A percentile compares a stretch with the other conserved stretches of the same genome.
These are phyloP conservation scores for Orthosia incerta DNA, from an alignment of 2,888 invertebrate species.

Conservation along the genomic window DNA sequence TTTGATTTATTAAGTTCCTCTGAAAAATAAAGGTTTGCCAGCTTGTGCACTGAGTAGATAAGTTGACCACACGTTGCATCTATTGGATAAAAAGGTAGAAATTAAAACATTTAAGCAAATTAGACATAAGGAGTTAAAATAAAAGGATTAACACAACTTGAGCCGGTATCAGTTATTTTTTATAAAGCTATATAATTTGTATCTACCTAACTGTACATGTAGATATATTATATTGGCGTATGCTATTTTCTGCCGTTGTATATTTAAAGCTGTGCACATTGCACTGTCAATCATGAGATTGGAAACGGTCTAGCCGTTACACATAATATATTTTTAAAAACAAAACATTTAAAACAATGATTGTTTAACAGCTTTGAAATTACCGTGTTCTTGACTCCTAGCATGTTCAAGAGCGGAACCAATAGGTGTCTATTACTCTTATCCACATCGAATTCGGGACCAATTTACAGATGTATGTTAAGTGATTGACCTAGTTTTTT, in stretches of 20 bases:
- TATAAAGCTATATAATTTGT: too few relatives aligned
- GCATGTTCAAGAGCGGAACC: constrained; percentile 56
- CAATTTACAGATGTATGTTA: constrained; percentile 67
- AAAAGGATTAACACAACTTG: too few relatives aligned
- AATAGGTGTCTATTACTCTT: constrained; percentile 63
- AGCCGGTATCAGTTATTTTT: too few relatives aligned
- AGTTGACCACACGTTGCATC: background rate
- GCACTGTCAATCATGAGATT: constrained; percentile 1
- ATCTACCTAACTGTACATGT: too few relatives aligned
- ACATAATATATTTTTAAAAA: background rate
- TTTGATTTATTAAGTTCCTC: background rate
- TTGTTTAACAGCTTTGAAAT: constrained; percentile 44
- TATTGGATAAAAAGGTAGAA: too few relatives aligned
- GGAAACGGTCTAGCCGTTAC: background rate
- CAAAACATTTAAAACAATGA: constrained; percentile 25
- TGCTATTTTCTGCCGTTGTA: background rate
- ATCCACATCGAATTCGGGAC: constrained; percentile 64
- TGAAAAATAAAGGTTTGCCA: background rate
- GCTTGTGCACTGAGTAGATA: background rate
- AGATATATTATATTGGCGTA: too few relatives aligned
- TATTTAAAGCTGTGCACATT: background rate
- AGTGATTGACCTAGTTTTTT: constrained; percentile 68
- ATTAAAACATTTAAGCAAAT: too few relatives aligned
- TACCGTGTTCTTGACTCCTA: constrained; percentile 46
- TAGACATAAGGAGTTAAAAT: too few relatives aligned